Base-by-base conservation (phyloP, 2,113 vertebrate species). In the Xenopus laevis region DNA sequence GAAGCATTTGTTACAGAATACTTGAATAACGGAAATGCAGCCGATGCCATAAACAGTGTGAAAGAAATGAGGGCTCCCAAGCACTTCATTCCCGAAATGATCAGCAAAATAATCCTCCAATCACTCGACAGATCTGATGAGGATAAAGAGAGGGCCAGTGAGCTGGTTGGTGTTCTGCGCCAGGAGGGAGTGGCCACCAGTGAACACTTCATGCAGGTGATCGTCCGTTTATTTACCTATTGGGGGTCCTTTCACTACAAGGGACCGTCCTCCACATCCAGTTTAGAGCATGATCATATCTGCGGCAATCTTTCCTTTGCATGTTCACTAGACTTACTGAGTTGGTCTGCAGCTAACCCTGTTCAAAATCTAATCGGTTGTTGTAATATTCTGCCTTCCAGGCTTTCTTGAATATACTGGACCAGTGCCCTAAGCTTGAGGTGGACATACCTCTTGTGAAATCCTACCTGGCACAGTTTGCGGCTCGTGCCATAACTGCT, bases 361-460 rank as follows among this genome's bases (percentile, higher is more conserved):
- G n/a, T n/a, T n/a, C n/a, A n/a, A n/a, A n/a, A n/a, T n/a, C n/a
- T n/a, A n/a, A n/a, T n/a, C n/a, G n/a, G n/a, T 79, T 60, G 23
- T 9, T 55, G 78, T 0, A 79, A 75, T 4, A 9, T 7, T n/a
- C n/a, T n/a, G n/a, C n/a, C 77, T 64, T 7, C 0, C 80, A 99
- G 97, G 96, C 96, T 77, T 95, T 98, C 86, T 91, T 95, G 75
- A 95, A 86, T 65, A 95, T 98, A 71, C 87, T 98, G 88, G 97
- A 99, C 87, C 97, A 97, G 92, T 98, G 97, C 83, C 93, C 96
- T 27, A 98, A 99, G 87, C 91, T 99, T 81, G 97, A 99, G 88
- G 87, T 90, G 78, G 96, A 98, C 80, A 93, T 98, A 73, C 97
- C 97, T 13, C 88, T 98, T 89, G 97, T 99, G 84, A 99, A 99